Evolutionary conservation across 2,888 invertebrate genomes (phyloP).

Genomic region (Eristalis arbustorum): DNA sequence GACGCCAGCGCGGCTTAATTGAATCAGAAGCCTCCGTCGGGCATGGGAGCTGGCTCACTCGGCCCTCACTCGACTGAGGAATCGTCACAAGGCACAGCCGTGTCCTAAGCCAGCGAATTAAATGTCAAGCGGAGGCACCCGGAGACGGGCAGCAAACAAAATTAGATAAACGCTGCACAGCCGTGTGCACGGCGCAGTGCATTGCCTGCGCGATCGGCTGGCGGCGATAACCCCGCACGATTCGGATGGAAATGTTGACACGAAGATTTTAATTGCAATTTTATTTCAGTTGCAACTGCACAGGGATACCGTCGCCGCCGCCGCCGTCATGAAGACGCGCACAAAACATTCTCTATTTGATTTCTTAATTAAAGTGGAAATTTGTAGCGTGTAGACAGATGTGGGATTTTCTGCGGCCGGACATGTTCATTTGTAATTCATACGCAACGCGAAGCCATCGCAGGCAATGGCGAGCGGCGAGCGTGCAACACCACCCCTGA

Average conservation of each 20-base stretch:
- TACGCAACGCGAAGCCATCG: not conserved
- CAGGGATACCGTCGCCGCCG: not conserved
- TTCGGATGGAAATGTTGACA: conserved; percentile 58
- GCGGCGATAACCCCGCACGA: conserved; percentile 45
- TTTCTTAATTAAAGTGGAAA: conserved; percentile 44
- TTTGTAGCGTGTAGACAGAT: conserved; percentile 2
- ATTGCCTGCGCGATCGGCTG: conserved; percentile 15
- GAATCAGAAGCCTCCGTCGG: not conserved
- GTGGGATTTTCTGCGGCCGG: not conserved
- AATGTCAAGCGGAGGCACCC: not conserved
- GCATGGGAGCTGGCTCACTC: not conserved
- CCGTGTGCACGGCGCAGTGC: not conserved
- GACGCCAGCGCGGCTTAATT: conserved; percentile 37
- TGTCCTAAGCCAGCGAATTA: not conserved
- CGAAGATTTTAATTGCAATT: conserved; percentile 50
- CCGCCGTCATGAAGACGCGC: too few species aligned
- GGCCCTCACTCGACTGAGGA: too few species aligned
- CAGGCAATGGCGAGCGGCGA: not conserved
- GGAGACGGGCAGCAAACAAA: not conserved
- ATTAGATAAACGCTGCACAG: not conserved
- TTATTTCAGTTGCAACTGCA: conserved; percentile 25
- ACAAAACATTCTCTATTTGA: conserved; percentile 20
- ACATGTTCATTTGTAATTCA: not conserved
- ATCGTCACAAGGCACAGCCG: not conserved
- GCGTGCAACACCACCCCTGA: not conserved